Conservation (phyloP, 2,888 invertebrate species). For the Empis livida region DNA sequence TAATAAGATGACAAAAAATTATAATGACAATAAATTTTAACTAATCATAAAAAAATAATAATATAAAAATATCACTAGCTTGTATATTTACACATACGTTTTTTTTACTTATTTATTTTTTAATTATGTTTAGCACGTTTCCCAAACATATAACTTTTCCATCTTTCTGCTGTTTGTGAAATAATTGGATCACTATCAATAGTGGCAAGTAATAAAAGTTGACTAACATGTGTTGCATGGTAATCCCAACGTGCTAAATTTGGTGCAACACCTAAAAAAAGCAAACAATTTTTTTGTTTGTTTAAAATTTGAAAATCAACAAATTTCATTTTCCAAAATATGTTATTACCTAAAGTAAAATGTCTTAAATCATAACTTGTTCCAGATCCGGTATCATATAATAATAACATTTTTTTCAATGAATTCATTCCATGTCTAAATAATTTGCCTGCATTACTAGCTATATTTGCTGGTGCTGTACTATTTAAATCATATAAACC, state of each 20-base stretch:
- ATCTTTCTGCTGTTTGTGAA: constrained; percentile 71
- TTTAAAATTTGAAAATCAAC: too few species aligned
- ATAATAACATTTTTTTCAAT: constrained; percentile 70
- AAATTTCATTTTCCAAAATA: too few species aligned
- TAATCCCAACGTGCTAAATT: constrained; percentile 98
- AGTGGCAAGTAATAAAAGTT: constrained; percentile 74
- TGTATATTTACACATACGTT: background rate
- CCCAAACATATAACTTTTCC: constrained; percentile 95
- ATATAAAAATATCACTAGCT: background rate
- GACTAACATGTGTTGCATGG: constrained; percentile 96
- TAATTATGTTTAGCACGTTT: constrained; percentile 88
- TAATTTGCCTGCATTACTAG: constrained; percentile 58
- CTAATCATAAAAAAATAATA: background rate
- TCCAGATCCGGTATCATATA: constrained; percentile 92
- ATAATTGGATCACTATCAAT: constrained; percentile 75
- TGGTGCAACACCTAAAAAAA: constrained; percentile 49
- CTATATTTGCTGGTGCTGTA: constrained; percentile 56
- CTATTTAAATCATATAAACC: constrained; percentile 91
- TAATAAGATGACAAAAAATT: too few species aligned
- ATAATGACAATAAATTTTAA: background rate
- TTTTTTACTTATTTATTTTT: constrained; percentile 17
- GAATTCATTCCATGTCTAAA: constrained; percentile 78
- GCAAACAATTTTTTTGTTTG: too few species aligned
- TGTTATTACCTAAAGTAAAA: constrained; percentile 68
- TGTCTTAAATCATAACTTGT: constrained; percentile 94